These are phyloP conservation scores for Aurelia aurita DNA, from an alignment of 30 jellyfish, hydroid and myxozoan genomes.

Conservation along the genomic window DNA sequence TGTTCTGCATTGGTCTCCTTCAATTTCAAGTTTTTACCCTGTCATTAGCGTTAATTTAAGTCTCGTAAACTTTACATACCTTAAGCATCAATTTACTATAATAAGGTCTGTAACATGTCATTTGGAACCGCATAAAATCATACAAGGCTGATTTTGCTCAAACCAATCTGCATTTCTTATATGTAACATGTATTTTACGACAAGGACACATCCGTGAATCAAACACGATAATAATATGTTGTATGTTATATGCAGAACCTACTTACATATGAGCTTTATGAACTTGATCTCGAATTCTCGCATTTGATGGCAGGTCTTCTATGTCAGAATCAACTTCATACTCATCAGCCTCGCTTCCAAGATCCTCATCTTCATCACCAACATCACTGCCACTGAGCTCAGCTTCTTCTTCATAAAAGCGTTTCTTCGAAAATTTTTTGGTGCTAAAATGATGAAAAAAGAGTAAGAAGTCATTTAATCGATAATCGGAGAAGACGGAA, in stretches of 20 bases:
- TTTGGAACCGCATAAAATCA: too few relatives aligned
- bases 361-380: constrained; percentile 90
- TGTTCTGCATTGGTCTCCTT: too few relatives aligned
- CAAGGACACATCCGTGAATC: neutral
- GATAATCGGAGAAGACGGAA: neutral
- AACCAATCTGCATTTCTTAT: too few relatives aligned
- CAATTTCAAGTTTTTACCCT: too few relatives aligned
- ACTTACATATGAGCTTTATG: constrained; percentile 91
- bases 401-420: constrained; percentile 90
- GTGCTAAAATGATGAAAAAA: constrained; percentile 5
- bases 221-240: neutral
- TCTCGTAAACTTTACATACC: too few relatives aligned
- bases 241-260: neutral
- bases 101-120: too few relatives aligned
- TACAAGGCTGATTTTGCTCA: too few relatives aligned
- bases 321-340: constrained; percentile 85
- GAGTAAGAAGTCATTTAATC: neutral
- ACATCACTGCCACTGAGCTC: constrained; percentile 95
- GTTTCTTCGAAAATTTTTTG: constrained; percentile 66
- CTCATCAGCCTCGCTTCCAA: constrained; percentile 94
- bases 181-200: too few relatives aligned
- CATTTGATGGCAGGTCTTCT: constrained; percentile 83
- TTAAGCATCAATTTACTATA: too few relatives aligned
- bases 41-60: too few relatives aligned
- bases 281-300: constrained; percentile 76